These are phyloP conservation scores for Hemicrepidius hirtus DNA, from an alignment of 2,888 invertebrate species.

Conservation along the genomic window DNA sequence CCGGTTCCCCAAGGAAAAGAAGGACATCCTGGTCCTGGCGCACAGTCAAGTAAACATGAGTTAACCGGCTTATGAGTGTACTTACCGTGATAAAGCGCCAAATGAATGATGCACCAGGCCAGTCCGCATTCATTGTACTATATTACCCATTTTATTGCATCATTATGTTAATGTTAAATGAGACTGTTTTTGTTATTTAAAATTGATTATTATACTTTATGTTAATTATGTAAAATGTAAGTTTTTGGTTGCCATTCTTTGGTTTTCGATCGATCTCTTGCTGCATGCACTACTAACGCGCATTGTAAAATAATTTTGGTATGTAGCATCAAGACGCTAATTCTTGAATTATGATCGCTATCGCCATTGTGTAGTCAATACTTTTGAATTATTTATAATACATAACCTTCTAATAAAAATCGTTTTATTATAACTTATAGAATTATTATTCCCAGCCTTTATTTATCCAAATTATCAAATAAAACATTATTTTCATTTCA, in stretches of 20 bases:
- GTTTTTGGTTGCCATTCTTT: slow-evolving; percentile 54
- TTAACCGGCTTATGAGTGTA: slow-evolving; percentile 63
- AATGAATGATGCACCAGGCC: slow-evolving; percentile 58
- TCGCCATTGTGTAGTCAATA: slow-evolving; percentile 54
- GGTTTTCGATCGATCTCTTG: slow-evolving; percentile 53
- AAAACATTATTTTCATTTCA: no score
- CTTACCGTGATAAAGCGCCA: slow-evolving; percentile 55
- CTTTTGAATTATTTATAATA: slow-evolving; percentile 55
- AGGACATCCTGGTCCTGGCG: slow-evolving; percentile 93
- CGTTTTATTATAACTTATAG: slow-evolving; percentile 42
- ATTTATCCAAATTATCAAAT: not conserved
- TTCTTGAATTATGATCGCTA: slow-evolving; percentile 52
- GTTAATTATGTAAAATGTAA: slow-evolving; percentile 55
- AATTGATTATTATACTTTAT: slow-evolving; percentile 56
- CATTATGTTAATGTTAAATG: slow-evolving; percentile 56
- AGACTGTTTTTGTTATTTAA: slow-evolving; percentile 60
- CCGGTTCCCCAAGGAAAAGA: slow-evolving; percentile 95
- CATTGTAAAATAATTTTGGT: slow-evolving; percentile 49
- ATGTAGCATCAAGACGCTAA: slow-evolving; percentile 53
- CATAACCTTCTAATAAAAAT: slow-evolving; percentile 51
- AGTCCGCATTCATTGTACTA: slow-evolving; percentile 56
- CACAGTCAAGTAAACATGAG: slow-evolving; percentile 83
- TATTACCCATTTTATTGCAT: slow-evolving; percentile 50
- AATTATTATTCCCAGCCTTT: slow-evolving; percentile 21
- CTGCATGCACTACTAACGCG: slow-evolving; percentile 48